A percentile compares a stretch with the other conserved stretches of the same genome.
Conservation (phyloP, 2,888 invertebrate genomes). For the Cephus rjabovi region DNA sequence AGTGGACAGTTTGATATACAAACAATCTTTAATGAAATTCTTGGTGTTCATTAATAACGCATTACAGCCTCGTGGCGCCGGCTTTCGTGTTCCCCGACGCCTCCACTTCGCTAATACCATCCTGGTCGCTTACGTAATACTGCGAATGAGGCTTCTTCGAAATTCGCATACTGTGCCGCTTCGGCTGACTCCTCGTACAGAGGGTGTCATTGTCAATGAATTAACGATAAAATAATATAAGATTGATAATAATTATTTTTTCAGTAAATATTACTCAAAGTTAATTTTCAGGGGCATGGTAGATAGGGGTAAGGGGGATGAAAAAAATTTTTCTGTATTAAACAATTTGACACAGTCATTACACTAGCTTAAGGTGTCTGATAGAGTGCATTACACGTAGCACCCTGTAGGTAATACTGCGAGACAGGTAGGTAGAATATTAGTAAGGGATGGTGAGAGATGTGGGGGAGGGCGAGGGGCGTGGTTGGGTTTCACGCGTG, state of each 20-base stretch:
- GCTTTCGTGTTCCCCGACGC: slow-evolving; percentile 26
- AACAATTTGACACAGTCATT: not conserved
- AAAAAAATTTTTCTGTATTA: not conserved
- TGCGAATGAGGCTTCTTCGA: not conserved
- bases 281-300: not conserved
- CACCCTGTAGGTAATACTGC: not conserved
- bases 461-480: not conserved
- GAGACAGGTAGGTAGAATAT: not conserved
- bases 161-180: not conserved
- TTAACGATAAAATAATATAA: not conserved
- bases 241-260: not conserved
- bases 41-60: slow-evolving; percentile 77
- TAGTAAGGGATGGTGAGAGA: not conserved
- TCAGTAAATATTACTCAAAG: too few relatives aligned
- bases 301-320: not conserved
- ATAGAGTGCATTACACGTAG: not conserved
- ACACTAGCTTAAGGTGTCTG: not conserved
- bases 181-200: not conserved
- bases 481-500: slow-evolving; percentile 10
- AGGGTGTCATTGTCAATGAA: not conserved
- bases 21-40: slow-evolving; percentile 76
- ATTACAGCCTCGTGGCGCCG: slow-evolving; percentile 66
- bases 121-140: not conserved
- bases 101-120: slow-evolving; percentile 10
- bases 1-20: slow-evolving; percentile 74